Conservation (phyloP, 2,888 invertebrate genomes). For the Ormyrus nitidulus region DNA sequence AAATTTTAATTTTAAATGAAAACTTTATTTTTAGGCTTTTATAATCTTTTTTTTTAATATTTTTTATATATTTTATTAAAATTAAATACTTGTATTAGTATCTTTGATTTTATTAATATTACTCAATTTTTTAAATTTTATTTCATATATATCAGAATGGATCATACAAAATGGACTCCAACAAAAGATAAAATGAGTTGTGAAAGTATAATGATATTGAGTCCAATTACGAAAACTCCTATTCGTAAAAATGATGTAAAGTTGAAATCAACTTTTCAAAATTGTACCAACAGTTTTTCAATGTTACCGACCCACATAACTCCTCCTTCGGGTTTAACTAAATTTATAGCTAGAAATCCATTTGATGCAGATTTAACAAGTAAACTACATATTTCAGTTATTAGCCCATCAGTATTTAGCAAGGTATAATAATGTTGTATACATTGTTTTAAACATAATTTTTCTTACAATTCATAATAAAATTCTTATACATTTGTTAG, state of each 20-base stretch:
- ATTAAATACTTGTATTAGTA: background rate
- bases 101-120: background rate
- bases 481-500: constrained; percentile 63
- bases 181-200: constrained; percentile 59
- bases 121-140: background rate
- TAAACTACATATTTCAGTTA: constrained; percentile 82
- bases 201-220: constrained; percentile 54
- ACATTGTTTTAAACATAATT: background rate
- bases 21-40: background rate
- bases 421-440: constrained; percentile 62
- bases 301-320: constrained; percentile 76
- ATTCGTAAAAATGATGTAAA: constrained; percentile 31
- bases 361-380: constrained; percentile 82
- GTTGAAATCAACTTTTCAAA: constrained; percentile 46
- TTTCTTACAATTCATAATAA: constrained; percentile 18
- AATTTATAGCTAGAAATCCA: constrained; percentile 80
- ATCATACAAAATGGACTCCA: constrained; percentile 63
- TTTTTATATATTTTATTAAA: background rate
- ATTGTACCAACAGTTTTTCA: constrained; percentile 63
- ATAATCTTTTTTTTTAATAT: background rate
- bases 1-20: background rate
- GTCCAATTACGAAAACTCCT: constrained; percentile 53
- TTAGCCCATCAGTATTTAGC: constrained; percentile 77
- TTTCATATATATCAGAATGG: constrained; percentile 56
- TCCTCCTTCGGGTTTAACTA: constrained; percentile 79